These are phyloP conservation scores for Vulpes lagopus DNA, from an alignment of 2,113 vertebrate genomes.

Conservation along the genomic window DNA sequence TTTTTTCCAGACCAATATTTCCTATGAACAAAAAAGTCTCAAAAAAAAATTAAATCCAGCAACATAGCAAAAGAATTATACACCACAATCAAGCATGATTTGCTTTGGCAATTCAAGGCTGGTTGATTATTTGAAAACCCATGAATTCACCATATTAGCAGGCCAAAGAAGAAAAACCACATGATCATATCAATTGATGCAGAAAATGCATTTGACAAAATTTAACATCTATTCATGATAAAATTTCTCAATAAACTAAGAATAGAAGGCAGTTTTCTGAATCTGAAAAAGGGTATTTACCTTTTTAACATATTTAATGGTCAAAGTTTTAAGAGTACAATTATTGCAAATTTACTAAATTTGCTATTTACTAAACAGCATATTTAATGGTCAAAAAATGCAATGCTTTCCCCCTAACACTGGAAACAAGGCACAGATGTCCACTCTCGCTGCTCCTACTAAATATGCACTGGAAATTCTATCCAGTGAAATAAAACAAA, in stretches of 20 bases:
- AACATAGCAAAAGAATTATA: neutral
- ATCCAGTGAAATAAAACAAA: neutral
- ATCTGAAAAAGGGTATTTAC: neutral
- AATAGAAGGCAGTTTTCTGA: neutral
- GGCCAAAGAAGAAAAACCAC: neutral
- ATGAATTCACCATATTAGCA: neutral
- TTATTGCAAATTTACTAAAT: too few relatives aligned
- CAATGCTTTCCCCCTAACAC: neutral
- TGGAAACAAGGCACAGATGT: neutral
- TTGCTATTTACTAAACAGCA: too few relatives aligned
- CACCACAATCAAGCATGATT: neutral
- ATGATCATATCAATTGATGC: neutral
- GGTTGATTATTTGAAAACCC: conserved; percentile 1
- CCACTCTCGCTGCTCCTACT: neutral
- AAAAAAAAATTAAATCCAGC: conserved; percentile 26
- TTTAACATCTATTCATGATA: neutral
- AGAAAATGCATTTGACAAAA: conserved; percentile 41
- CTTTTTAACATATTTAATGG: neutral
- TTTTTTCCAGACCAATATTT: neutral
- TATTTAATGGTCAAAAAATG: neutral
- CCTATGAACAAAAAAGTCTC: neutral
- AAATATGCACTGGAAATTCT: neutral
- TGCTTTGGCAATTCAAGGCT: neutral
- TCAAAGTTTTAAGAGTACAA: neutral
- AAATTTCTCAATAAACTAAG: neutral